Evolutionary conservation across 2,888 invertebrate species (phyloP).

Genomic region (Coremacera marginata): DNA sequence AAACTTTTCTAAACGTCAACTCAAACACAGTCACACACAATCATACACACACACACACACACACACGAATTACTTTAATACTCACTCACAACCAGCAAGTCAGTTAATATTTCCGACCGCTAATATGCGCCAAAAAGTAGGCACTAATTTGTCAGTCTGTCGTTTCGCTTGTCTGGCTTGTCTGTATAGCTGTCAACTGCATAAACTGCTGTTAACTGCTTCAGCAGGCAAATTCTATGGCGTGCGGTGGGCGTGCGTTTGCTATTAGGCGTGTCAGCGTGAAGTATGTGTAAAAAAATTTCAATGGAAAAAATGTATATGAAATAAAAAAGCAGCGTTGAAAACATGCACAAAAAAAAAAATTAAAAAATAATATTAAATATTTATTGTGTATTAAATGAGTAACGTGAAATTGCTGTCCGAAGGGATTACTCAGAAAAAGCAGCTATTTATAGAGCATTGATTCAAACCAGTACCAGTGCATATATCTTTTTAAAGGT

Average conservation of each 20-base stretch:
- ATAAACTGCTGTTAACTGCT: slow-evolving; percentile 2
- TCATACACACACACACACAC: not conserved
- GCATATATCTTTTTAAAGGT: too few relatives aligned
- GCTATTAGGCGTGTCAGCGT: not conserved
- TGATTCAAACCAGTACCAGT: too few relatives aligned
- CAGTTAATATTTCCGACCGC: slow-evolving; percentile 3
- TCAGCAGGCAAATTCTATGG: not conserved
- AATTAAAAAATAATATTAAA: too few relatives aligned
- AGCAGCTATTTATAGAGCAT: too few relatives aligned
- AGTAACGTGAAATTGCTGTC: too few relatives aligned
- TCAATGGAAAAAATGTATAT: too few relatives aligned
- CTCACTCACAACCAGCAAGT: not conserved
- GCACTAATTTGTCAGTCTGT: slow-evolving; percentile 43
- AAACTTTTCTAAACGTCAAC: not conserved
- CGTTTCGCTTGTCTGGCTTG: slow-evolving; percentile 20
- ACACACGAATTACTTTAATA: not conserved
- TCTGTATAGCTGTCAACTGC: slow-evolving; percentile 7
- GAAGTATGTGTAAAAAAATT: not conserved
- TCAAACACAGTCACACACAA: not conserved
- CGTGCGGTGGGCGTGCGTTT: not conserved
- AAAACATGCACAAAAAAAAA: too few relatives aligned
- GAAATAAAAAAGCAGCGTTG: too few relatives aligned
- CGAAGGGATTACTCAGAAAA: too few relatives aligned
- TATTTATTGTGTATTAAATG: too few relatives aligned
- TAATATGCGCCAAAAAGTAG: slow-evolving; percentile 43